Evolutionary conservation across 2,888 invertebrate genomes (phyloP), one percentile per base, ranked within the genome.

Genomic region (Drosophila yooni): DNA sequence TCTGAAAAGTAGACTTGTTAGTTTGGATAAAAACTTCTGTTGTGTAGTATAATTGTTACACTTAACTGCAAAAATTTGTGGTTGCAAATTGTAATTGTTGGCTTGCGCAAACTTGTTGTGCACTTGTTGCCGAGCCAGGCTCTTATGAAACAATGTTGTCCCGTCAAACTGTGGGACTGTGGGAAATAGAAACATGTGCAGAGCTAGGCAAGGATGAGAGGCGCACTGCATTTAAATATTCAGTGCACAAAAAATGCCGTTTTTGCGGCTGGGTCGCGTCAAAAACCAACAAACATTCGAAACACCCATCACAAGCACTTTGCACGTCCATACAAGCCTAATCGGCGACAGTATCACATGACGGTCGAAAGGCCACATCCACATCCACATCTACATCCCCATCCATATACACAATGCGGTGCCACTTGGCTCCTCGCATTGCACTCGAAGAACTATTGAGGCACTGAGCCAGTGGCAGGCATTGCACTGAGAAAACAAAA

Each of bases 271-370:
- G 34, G 27, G 33, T 38, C 58, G 83, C 76, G 82, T 83, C 88
- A 86, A 86, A 86, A 88, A 80, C 68, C 88, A 86, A 80, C 82
- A 83, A 86, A 88, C 88, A 88, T 70, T 64, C 76, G 67, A 72
- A 82, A 76, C 86, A 86, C 78, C 77, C 87, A 76, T 78, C 84
- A 74, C 85, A 86, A 81, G 74, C 85, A 83, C 86, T 85, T 85
- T 85, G 83, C 83, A 81, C 87, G 76, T 88, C 81, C 74, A 83
- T 83, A 86, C 83, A 80, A 68, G 82, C 89, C 86, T 86, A 88
- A 86, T 86, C 85, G 87, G 87, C 78, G 88, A 88, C 87, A 86
- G 85, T 88, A 86, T 86, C 89, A 74, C 80, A 84, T 81, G 76
- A 76, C 82, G 66, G 62, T 38, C 71, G 64, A 62, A 48, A 61